phyloP scores from a whole-genome alignment of 2,113 vertebrate species.

The Callipepla californica region DNA sequence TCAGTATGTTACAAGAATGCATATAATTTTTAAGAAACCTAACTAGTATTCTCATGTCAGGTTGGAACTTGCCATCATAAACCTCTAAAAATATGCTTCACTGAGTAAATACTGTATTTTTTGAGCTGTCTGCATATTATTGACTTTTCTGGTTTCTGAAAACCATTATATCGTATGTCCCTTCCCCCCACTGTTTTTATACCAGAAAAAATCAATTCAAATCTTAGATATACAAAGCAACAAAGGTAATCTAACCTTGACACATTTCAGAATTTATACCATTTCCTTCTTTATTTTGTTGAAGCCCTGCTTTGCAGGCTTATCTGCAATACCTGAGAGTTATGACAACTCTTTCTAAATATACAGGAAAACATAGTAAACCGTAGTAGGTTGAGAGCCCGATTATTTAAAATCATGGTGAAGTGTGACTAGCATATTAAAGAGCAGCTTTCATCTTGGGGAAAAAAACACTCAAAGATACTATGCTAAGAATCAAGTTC shows the following conservation, averaged over 20 bases:
- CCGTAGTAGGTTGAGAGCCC: background rate
- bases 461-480: background rate
- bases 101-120: constrained; percentile 37
- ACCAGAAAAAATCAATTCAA: constrained; percentile 62
- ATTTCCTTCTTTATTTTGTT: constrained; percentile 11
- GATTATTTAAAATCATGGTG: background rate
- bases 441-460: background rate
- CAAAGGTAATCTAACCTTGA: constrained; percentile 31
- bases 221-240: constrained; percentile 45
- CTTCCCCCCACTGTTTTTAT: constrained; percentile 39
- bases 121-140: constrained; percentile 42
- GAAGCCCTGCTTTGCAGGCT: constrained; percentile 34
- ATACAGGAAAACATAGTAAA: constrained; percentile 16
- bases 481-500: constrained; percentile 11
- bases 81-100: background rate
- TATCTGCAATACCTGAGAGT: constrained; percentile 30
- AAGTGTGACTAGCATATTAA: constrained; percentile 40
- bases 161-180: constrained; percentile 44
- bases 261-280: constrained; percentile 13
- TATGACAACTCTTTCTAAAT: constrained; percentile 43
- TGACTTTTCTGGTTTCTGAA: constrained; percentile 40
- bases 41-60: background rate
- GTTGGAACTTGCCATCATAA: background rate
- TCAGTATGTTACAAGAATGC: background rate
- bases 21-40: background rate